Evolutionary conservation across 2,888 invertebrate species (phyloP).

Genomic region (Lumbricus terrestris): DNA sequence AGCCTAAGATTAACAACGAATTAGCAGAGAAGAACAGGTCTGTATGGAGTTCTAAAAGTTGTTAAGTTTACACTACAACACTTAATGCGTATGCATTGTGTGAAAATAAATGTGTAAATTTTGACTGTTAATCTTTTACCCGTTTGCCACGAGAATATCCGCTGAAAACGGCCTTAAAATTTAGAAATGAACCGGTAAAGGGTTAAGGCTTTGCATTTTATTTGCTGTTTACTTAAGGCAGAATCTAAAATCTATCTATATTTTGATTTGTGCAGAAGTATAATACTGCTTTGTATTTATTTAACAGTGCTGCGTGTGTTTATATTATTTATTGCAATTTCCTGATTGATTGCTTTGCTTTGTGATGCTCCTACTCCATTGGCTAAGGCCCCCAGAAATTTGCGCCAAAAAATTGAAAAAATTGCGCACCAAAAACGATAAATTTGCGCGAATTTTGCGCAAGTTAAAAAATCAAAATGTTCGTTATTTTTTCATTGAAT

Average conservation of each 20-base stretch:
- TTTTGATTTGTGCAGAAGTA: not conserved
- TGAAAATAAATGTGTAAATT: not conserved
- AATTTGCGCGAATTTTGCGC: too few relatives aligned
- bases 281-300: not conserved
- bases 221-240: not conserved
- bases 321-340: not conserved
- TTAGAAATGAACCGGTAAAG: too few relatives aligned
- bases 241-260: not conserved
- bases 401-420: too few relatives aligned
- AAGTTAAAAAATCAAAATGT: too few relatives aligned
- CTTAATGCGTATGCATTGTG: not conserved
- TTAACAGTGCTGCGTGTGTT: not conserved
- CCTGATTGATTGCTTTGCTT: not conserved
- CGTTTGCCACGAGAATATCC: too few relatives aligned
- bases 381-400: too few relatives aligned
- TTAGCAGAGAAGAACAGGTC: slow-evolving; percentile 78
- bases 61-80: not conserved
- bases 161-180: too few relatives aligned
- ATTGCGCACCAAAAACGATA: too few relatives aligned
- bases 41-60: not conserved
- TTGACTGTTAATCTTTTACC: too few relatives aligned
- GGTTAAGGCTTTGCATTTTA: not conserved
- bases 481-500: too few relatives aligned
- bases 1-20: slow-evolving; percentile 84
- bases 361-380: too few relatives aligned